A percentile compares a stretch with the other conserved stretches of the same genome.
These are phyloP conservation scores for Diorhabda sublineata DNA, from an alignment of 1,140 invertebrate species.

Conservation along the genomic window DNA sequence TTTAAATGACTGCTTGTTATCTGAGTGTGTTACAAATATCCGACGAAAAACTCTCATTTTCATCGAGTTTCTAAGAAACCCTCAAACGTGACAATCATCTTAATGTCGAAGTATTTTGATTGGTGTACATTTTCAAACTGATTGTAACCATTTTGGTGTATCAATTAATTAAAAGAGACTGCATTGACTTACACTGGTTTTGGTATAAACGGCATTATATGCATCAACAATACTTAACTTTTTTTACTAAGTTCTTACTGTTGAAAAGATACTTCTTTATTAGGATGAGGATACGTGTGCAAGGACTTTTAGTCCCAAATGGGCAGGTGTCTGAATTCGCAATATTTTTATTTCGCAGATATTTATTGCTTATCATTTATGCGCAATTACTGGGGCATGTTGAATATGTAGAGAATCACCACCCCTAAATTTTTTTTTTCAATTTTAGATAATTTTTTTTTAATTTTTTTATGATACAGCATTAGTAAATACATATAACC, in stretches of 20 bases:
- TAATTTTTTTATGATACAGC: too few species aligned
- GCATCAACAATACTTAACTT: constrained; percentile 10
- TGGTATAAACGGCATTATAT: constrained; percentile 23
- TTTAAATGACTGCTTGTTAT: constrained; percentile 22
- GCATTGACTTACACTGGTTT: constrained; percentile 22
- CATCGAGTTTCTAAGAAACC: constrained; percentile 16
- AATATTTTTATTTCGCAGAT: neutral
- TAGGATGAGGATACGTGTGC: constrained; percentile 12
- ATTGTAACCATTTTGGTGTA: constrained; percentile 28
- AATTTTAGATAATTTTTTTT: too few species aligned
- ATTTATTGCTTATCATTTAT: neutral
- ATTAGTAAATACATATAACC: too few species aligned
- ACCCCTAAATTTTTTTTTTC: too few species aligned
- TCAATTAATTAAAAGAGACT: constrained; percentile 25
- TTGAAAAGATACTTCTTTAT: constrained; percentile 21
- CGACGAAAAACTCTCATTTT: constrained; percentile 15
- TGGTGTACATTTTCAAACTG: constrained; percentile 27
- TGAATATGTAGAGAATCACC: too few species aligned
- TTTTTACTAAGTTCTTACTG: constrained; percentile 8
- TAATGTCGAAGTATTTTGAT: constrained; percentile 25
- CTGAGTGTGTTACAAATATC: constrained; percentile 20
- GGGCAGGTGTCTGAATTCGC: constrained; percentile 1
- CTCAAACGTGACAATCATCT: constrained; percentile 24
- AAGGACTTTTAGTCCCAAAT: constrained; percentile 4
- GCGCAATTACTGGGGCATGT: neutral